Base-by-base conservation (phyloP, 1,140 invertebrate genomes). In the Cyclina sinensis region DNA sequence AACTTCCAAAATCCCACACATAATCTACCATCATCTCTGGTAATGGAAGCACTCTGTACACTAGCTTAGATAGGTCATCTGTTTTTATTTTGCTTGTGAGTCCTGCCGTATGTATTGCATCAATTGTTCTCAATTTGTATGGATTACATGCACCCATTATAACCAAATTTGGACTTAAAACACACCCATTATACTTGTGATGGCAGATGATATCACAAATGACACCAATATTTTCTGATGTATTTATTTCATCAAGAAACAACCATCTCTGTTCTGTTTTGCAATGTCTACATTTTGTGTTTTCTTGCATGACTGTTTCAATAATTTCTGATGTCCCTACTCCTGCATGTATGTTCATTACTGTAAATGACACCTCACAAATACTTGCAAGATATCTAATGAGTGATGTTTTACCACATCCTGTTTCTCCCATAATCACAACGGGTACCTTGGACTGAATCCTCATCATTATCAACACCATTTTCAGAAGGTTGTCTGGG, bases 361-460 rank as follows among this genome's bases (percentile, higher is more conserved):
- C 62, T 18, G 79, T 32, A 54, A 92, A 90, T 24, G 74, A 3
- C 7, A 89, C 48, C 18, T 79, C 86, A 62, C 81, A 82, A 18
- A 90, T 79, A 0, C 59, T 30, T 16, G 89, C 73, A 12, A 93
- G 65, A 73, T 88, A 92, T 37, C 88, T 39, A 5, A 93, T 84
- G 0, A 93, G 82, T 0, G 90, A 91, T 14, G 92, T 93, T 82
- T 93, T 93, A 51, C 92, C 94, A 89, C 94, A 94, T 4, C 94
- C 94, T 35, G 94, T 94, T 83, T 94, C 94, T 0, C 94, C 94
- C 93, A 94, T 94, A 11, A 94, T 80, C 27, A 94, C 73, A 16
- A 94, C 91, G n/a, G 94, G 94, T 54, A 94, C 91, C 79, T 89
- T 21, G 4, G 85, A 82, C 51, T 76, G 74, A 27, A 91, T 81